Evolutionary conservation across 2,888 invertebrate species (phyloP), one percentile per base, ranked within the genome.

Genomic region (Nudaria mundana): DNA sequence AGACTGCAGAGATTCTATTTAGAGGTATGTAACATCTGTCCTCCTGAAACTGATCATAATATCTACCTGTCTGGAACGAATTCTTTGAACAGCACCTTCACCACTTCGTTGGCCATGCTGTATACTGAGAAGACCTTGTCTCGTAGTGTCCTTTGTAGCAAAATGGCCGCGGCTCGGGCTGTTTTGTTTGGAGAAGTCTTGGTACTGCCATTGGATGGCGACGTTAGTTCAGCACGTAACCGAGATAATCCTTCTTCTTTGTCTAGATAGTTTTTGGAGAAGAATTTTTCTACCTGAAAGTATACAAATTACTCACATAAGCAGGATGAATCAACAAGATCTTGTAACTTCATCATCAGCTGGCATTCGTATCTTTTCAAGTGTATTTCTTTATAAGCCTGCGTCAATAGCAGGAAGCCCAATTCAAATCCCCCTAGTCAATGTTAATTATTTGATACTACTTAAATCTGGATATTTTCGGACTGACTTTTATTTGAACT

Each of bases 61-160:
- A 7, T 57, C 56, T 40, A 94, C 94, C 94, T 92, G 51, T 93
- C 93, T 0, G 93, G 94, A n/a, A 96, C 93, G 70, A 95, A 97
- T 62, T 96, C 95, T 5, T 94, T 91, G 70, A 96, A 95, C 67
- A 96, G 91, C 49, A 94, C 91, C 42, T 94, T 84, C 11, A 96
- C 93, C 1, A 95, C 93, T 72, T 95, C 95, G 40, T 96, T 95
- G 0, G 96, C 95, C 54, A 94, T 91, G 70, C 93, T 95, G 76
- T 96, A 96, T 0, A 97, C 96, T 0, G 95, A 95, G 77, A 95
- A 96, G 10, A 97, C 97, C 69, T 96, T 97, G 73, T 97, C 97
- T 30, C 96, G 90, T 35, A 97, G 88, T 0, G 95, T 92, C 38
- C 96, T 89, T 72, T 96, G 96, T 22, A 97, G 78, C 13, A 97